Conservation (phyloP, 2,888 invertebrate species). For the Eristalinus aeneus region DNA sequence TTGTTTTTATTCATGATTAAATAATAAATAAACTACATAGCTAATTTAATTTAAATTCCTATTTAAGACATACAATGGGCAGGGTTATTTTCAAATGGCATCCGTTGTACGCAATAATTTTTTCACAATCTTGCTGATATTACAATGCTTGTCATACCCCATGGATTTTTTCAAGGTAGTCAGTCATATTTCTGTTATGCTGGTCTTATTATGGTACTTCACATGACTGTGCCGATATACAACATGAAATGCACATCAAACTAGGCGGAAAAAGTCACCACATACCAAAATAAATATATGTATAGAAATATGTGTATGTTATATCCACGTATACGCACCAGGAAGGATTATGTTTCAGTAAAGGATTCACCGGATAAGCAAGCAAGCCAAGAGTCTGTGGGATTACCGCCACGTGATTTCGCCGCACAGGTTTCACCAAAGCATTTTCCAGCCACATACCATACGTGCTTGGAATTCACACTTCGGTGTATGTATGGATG, state of each 20-base stretch:
- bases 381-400: constrained; percentile 36
- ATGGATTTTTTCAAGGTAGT: not conserved
- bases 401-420: constrained; percentile 44
- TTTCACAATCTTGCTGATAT: not conserved
- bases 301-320: not conserved
- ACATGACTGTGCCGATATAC: constrained; percentile 10
- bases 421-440: constrained; percentile 26
- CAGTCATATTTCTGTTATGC: constrained; percentile 8
- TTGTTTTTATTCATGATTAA: no score
- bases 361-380: constrained; percentile 50
- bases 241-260: constrained; percentile 62
- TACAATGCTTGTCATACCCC: not conserved
- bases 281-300: not conserved
- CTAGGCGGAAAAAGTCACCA: constrained; percentile 49
- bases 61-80: not conserved
- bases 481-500: not conserved
- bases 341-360: constrained; percentile 30
- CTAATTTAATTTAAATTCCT: not conserved
- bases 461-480: constrained; percentile 43
- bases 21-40: no score
- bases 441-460: constrained; percentile 24
- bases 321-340: not conserved
- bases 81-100: not conserved
- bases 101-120: not conserved
- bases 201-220: constrained; percentile 34